phyloP scores from a whole-genome alignment of 1,140 invertebrate genomes.

The Nasonia giraulti region DNA sequence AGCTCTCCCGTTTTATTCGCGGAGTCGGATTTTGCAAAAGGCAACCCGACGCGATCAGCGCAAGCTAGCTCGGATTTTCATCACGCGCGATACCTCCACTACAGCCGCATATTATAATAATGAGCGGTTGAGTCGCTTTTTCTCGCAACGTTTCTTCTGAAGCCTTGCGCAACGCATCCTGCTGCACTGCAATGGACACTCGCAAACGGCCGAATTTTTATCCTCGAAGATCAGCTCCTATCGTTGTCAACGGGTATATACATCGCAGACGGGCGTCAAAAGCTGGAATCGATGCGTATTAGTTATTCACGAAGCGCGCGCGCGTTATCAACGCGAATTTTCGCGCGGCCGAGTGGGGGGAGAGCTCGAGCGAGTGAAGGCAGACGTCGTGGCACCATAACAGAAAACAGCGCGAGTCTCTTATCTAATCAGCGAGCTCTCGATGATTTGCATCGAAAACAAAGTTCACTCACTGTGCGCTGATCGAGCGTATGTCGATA shows the following conservation, averaged over 20 bases:
- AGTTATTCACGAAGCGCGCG: background rate
- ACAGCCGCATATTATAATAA: background rate
- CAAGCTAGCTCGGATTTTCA: too few relatives aligned
- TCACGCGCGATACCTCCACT: background rate
- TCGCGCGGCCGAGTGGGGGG: background rate
- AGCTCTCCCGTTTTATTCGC: background rate
- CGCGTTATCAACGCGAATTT: background rate
- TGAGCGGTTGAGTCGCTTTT: background rate
- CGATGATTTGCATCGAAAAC: conserved; percentile 3
- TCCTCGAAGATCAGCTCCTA: too few relatives aligned
- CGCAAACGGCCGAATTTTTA: too few relatives aligned
- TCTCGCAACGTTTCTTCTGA: background rate
- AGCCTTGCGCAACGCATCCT: background rate
- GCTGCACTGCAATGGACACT: too few relatives aligned
- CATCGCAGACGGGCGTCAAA: too few relatives aligned
- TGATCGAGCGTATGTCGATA: background rate
- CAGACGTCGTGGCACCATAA: conserved; percentile 43
- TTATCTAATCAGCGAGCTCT: conserved; percentile 37
- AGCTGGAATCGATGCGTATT: background rate
- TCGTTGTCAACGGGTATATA: background rate
- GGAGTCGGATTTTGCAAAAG: background rate
- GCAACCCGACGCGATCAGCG: too few relatives aligned
- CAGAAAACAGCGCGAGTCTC: background rate
- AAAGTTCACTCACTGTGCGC: background rate
- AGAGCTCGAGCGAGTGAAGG: background rate